Base-by-base conservation (phyloP, 2,797 vertebrate species). In the Lepidocolaptes lacrymiger region DNA sequence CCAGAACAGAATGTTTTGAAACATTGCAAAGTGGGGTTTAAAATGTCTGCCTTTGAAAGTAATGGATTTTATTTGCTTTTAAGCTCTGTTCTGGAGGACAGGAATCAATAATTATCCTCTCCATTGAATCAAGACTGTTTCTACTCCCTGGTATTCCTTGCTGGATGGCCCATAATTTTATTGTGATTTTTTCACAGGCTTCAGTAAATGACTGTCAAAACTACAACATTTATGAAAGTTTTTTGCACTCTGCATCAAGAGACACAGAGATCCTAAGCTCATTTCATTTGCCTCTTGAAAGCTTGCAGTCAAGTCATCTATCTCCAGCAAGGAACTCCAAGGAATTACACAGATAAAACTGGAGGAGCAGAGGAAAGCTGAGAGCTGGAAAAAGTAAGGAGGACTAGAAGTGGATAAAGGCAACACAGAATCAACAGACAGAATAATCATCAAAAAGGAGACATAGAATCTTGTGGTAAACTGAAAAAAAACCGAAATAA, bases 261-360 rank as follows among this genome's bases (percentile, higher is more conserved):
- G 72, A 91, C 36, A 62, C 30, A 61, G 68, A 74, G 41, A 81
- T 97, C 36, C 49, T 89, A 67, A 94, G 46, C 18, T 94, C 16
- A 74, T 94, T 97, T 95, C 39, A 88, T 94, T 96, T 96, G 71
- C 91, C 89, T 97, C 93, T 96, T 96, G 82, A 97, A 97, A 96
- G 26, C 71, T 95, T 93, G 28, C 75, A 96, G 91, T 93, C 73
- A 96, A 97, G 64, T 94, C 93, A 85, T 85, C 61, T 73, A 72
- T 96, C 76, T 96, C 95, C 49, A 92, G 41, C 27, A 43, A 54
- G 64, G 97, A 94, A 59, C 97, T 96, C 96, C 61, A 95, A 97
- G 96, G 96, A 97, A 97, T 89, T 96, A 17, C 39, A 90, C 48
- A 93, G 77, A 93, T 74, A 95, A 97, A 95, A 56, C 68, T 81